phyloP scores from a whole-genome alignment of 2,888 invertebrate species.

The Hypolimnas misippus region DNA sequence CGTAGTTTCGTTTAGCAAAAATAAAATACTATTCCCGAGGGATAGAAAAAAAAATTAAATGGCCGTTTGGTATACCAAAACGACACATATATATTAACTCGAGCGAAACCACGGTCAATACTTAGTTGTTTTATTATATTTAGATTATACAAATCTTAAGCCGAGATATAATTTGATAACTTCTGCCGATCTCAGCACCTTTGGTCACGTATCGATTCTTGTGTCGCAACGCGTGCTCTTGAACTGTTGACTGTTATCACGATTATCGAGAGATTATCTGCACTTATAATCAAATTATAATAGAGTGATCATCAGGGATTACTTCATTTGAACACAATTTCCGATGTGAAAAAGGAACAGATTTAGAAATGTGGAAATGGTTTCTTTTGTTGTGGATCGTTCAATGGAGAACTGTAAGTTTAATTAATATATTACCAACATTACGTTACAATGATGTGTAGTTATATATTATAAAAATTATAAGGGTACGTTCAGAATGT shows the following conservation, averaged over 20 bases:
- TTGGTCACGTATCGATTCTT: slow-evolving; percentile 35
- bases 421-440: no score
- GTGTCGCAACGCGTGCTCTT: slow-evolving; percentile 35
- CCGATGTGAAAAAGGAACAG: slow-evolving; percentile 25
- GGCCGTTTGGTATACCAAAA: no score
- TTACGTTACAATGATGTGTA: no score
- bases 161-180: slow-evolving; percentile 13
- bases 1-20: no score
- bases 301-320: not conserved
- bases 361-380: slow-evolving; percentile 45
- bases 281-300: slow-evolving; percentile 20
- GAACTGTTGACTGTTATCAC: slow-evolving; percentile 26
- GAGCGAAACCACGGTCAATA: no score
- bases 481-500: no score
- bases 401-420: slow-evolving; percentile 51
- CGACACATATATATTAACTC: no score
- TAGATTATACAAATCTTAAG: not conserved
- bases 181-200: slow-evolving; percentile 27
- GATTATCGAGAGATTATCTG: slow-evolving; percentile 28
- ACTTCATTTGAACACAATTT: slow-evolving; percentile 18
- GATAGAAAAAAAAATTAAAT: no score
- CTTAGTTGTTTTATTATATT: no score
- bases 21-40: no score
- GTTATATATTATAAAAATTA: no score
- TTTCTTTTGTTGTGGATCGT: slow-evolving; percentile 45